phyloP scores from a whole-genome alignment of 1,140 invertebrate genomes.

The Steinernema feltiae region DNA sequence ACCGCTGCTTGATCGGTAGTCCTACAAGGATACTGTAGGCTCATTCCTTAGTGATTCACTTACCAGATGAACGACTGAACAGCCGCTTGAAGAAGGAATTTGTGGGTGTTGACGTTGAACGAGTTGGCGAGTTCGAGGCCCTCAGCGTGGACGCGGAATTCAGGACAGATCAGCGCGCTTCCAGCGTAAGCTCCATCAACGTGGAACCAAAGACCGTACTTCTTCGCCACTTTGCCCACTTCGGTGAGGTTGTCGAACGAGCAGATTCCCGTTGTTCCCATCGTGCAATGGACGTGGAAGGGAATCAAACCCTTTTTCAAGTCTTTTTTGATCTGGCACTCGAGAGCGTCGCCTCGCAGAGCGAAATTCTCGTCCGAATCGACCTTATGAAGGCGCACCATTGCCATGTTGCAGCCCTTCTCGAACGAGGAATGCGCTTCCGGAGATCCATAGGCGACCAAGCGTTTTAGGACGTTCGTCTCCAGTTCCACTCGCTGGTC shows the following conservation, averaged over 20 bases:
- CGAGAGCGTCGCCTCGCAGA: not conserved
- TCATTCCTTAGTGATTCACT: conserved; percentile 9
- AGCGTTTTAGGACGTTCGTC: not conserved
- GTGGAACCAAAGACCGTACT: conserved; percentile 71
- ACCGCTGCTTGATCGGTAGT: not conserved
- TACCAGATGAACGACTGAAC: conserved; percentile 59
- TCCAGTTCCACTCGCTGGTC: not conserved
- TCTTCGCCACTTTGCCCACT: conserved; percentile 71
- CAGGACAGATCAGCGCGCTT: conserved; percentile 58
- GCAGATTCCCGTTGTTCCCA: conserved; percentile 83
- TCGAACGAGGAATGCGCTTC: conserved; percentile 24
- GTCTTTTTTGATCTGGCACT: conserved; percentile 14
- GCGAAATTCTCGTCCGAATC: conserved; percentile 10
- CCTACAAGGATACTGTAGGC: conserved; percentile 6
- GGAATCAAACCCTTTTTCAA: conserved; percentile 27
- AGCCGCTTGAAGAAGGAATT: conserved; percentile 59
- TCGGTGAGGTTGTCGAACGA: conserved; percentile 78
- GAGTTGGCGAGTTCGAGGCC: conserved; percentile 60
- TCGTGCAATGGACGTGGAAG: conserved; percentile 71
- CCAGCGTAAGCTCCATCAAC: conserved; percentile 80
- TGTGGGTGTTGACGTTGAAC: conserved; percentile 61
- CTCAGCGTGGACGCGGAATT: conserved; percentile 57
- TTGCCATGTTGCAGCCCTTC: conserved; percentile 27
- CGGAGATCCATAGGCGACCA: conserved; percentile 15
- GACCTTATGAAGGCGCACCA: conserved; percentile 14